These are phyloP conservation scores for Druon quercuslanigerum DNA, from an alignment of 1,140 invertebrate genomes.

Conservation along the genomic window DNA sequence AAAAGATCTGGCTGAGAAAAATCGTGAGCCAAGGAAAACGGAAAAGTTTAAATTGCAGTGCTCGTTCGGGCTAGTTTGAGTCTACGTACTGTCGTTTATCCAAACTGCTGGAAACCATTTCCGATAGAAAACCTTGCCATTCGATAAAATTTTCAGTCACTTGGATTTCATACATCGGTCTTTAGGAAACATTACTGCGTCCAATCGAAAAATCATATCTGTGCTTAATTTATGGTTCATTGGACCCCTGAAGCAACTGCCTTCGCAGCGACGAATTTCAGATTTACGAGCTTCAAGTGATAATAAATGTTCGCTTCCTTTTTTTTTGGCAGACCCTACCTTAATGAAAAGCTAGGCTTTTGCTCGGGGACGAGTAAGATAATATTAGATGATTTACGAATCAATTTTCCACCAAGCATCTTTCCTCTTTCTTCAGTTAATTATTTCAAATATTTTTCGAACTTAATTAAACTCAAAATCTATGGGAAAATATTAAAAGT, in stretches of 20 bases:
- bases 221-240: constrained; percentile 19
- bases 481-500: no score
- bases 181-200: constrained; percentile 17
- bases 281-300: constrained; percentile 23
- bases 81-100: constrained; percentile 54
- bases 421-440: neutral
- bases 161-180: constrained; percentile 28
- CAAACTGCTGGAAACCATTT: constrained; percentile 55
- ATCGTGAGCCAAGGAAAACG: constrained; percentile 44
- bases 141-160: constrained; percentile 49
- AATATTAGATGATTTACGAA: neutral
- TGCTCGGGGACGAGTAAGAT: neutral
- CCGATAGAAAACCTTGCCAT: constrained; percentile 60
- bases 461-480: no score
- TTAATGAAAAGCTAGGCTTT: constrained; percentile 16
- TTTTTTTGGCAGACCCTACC: constrained; percentile 7
- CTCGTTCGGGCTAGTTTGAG: constrained; percentile 28
- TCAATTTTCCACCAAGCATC: neutral
- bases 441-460: no score
- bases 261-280: neutral
- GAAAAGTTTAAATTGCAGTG: constrained; percentile 56
- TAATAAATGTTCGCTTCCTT: constrained; percentile 21
- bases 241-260: neutral
- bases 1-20: neutral
- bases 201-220: constrained; percentile 24